Percentiles rank a stretch among this genome's conserved stretches.
phyloP scores from a whole-genome alignment of 2,888 invertebrate species.

The Acleris literana region DNA sequence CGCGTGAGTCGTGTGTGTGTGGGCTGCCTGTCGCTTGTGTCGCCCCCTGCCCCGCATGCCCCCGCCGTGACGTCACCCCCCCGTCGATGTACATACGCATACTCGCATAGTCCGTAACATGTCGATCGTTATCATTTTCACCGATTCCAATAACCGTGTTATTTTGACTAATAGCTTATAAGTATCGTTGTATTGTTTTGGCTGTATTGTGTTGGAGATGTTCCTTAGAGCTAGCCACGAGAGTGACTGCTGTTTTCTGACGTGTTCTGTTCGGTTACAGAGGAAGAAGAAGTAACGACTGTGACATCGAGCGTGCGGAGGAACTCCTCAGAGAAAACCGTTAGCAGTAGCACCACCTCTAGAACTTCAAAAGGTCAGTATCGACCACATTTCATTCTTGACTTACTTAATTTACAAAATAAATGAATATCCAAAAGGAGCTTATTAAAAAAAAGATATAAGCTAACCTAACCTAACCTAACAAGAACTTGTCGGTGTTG shows the following conservation, averaged over 20 bases:
- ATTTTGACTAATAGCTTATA: constrained; percentile 80
- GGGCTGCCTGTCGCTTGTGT: constrained; percentile 72
- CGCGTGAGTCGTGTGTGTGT: constrained; percentile 83
- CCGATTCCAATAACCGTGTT: constrained; percentile 75
- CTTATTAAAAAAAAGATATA: no score
- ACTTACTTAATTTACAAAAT: neutral
- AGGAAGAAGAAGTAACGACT: constrained; percentile 72
- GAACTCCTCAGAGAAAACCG: constrained; percentile 81
- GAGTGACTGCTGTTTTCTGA: constrained; percentile 14
- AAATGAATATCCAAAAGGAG: no score
- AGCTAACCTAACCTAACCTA: neutral
- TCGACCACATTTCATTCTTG: neutral
- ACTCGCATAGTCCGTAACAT: constrained; percentile 52
- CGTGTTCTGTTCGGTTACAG: constrained; percentile 56
- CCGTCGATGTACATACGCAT: constrained; percentile 66
- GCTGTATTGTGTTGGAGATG: constrained; percentile 68
- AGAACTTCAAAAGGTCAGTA: constrained; percentile 83
- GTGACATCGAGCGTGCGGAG: constrained; percentile 78
- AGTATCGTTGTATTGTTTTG: constrained; percentile 69
- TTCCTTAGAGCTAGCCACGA: constrained; percentile 52
- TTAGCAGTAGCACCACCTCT: constrained; percentile 84
- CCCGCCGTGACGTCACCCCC: constrained; percentile 46
- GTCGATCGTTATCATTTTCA: constrained; percentile 58
- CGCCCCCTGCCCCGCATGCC: constrained; percentile 57
- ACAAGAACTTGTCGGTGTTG: constrained; percentile 13